These are phyloP conservation scores for Argyresthia goedartella DNA, from an alignment of 2,888 invertebrate species.

Conservation along the genomic window DNA sequence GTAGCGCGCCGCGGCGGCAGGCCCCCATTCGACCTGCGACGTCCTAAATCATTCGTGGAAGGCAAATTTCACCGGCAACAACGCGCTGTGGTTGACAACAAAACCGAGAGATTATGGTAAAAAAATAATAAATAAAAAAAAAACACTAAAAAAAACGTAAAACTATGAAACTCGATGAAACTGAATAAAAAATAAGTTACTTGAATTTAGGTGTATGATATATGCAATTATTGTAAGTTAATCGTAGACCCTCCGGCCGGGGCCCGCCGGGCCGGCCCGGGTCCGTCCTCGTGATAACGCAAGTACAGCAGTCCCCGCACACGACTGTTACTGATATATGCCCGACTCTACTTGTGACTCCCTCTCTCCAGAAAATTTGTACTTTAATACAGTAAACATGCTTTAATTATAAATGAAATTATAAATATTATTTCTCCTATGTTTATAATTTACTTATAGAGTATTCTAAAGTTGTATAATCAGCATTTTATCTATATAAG, in stretches of 20 bases:
- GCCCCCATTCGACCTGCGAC: slow-evolving; percentile 24
- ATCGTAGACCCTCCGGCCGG: slow-evolving; percentile 59
- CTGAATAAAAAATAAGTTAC: slow-evolving; percentile 68
- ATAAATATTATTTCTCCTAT: too few species aligned
- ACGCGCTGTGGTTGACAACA: slow-evolving; percentile 67
- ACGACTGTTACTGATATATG: too few species aligned
- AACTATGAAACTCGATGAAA: slow-evolving; percentile 65
- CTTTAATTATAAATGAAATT: too few species aligned
- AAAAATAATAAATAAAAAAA: slow-evolving; percentile 46
- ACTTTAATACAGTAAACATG: too few species aligned
- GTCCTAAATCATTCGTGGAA: slow-evolving; percentile 72
- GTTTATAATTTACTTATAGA: too few species aligned
- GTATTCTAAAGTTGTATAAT: too few species aligned
- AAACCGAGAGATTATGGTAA: slow-evolving; percentile 71
- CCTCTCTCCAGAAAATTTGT: too few species aligned
- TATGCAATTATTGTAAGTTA: slow-evolving; percentile 68
- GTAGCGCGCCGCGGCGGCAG: slow-evolving; percentile 25
- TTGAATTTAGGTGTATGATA: slow-evolving; percentile 69
- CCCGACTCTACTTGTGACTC: too few species aligned
- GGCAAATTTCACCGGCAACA: slow-evolving; percentile 80
- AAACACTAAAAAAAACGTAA: slow-evolving; percentile 70
- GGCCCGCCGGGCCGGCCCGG: too few species aligned
- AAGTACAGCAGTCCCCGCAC: too few species aligned
- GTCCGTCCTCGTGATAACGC: too few species aligned
- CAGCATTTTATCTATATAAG: too few species aligned